phyloP scores from a whole-genome alignment of 2,113 vertebrate genomes.

The Phalacrocorax aristotelis region DNA sequence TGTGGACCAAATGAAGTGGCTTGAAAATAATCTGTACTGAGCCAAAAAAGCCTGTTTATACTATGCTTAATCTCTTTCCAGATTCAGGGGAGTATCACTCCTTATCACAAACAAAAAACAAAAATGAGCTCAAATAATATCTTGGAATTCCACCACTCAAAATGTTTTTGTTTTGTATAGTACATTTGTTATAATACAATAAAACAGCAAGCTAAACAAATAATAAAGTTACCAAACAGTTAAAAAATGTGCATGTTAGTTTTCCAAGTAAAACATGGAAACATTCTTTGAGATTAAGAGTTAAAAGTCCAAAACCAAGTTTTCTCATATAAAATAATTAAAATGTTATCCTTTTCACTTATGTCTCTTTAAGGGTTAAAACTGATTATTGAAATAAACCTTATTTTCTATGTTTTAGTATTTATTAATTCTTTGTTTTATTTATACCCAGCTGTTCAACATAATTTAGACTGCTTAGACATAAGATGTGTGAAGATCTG shows the following conservation, averaged over 20 bases:
- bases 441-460: not conserved
- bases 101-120: not conserved
- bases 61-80: not conserved
- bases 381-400: not conserved
- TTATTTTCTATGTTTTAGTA: not conserved
- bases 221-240: not conserved
- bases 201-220: not conserved
- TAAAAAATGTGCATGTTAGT: not conserved
- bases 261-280: not conserved
- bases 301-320: fast-evolving
- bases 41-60: not conserved
- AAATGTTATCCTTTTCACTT: not conserved
- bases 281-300: not conserved
- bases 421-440: not conserved
- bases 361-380: not conserved
- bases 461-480: not conserved
- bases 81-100: not conserved
- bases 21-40: not conserved
- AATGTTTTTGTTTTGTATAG: not conserved
- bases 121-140: not conserved
- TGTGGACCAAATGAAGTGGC: not conserved
- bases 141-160: not conserved
- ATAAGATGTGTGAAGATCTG: not conserved
- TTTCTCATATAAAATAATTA: not conserved
- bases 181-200: not conserved